These are phyloP conservation scores for Eupelmus urozonus DNA, from an alignment of 2,888 invertebrate species.

Conservation along the genomic window DNA sequence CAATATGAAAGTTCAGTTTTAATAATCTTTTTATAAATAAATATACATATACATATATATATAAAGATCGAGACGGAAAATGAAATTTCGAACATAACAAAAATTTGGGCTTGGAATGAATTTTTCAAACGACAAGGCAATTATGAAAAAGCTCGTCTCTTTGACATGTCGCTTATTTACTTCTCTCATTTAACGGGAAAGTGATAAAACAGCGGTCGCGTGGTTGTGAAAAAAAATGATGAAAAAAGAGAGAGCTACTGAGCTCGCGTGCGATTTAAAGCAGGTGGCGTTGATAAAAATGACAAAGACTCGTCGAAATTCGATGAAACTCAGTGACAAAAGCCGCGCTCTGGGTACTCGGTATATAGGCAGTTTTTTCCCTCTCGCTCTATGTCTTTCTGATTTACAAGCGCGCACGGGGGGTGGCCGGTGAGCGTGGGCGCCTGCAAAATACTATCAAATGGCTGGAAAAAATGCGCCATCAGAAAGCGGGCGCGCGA, in stretches of 20 bases:
- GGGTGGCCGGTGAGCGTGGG: background rate
- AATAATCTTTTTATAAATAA: no score
- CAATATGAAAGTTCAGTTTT: no score
- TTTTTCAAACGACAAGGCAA: no score
- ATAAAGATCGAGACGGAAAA: no score
- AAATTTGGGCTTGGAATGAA: no score
- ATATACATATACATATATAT: no score
- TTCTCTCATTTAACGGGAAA: no score
- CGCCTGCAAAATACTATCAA: background rate
- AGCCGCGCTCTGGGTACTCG: background rate
- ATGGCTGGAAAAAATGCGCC: constrained; percentile 1
- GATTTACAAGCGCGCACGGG: constrained; percentile 26
- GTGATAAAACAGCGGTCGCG: background rate
- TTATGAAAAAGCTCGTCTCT: no score
- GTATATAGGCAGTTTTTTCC: no score
- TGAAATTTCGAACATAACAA: no score
- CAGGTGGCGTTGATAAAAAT: constrained; percentile 19
- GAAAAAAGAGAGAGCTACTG: background rate
- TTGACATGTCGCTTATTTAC: no score
- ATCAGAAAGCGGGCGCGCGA: background rate
- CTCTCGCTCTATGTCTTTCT: constrained; percentile 5
- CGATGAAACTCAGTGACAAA: constrained; percentile 27
- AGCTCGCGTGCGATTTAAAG: background rate
- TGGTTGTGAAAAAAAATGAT: background rate
- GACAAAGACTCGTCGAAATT: constrained; percentile 28